Evolutionary conservation across 2,888 invertebrate species (phyloP), one percentile per base, ranked within the genome.

Genomic region (Rhingia rostrata): DNA sequence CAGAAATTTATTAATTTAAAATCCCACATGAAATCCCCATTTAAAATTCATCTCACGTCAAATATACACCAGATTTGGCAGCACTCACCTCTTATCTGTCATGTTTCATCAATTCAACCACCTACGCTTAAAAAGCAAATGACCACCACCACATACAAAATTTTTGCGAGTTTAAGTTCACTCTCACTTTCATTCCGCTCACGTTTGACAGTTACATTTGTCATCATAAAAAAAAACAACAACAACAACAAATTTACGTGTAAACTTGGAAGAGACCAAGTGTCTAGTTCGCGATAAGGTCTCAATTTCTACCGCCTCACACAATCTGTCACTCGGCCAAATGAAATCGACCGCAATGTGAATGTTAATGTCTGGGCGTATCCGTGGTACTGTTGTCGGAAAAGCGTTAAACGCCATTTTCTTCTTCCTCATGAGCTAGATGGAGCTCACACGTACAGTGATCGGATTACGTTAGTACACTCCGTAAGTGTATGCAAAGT

Each of bases 301-400:
- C 43, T 67, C 43, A 14, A 45, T 32, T 32, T 41, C 43, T 6
- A 9, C 22, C 58, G 6, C 66, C 66, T 41, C 67, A 51, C 45
- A 41, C 51, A 32, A 64, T 78, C 75, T 83, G 83, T 74, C 83
- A 83, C 63, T 79, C 14, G 79, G 83, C 83, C 83, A 83, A 83
- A 79, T 74, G 79, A 69, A 79, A 74, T 69, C 73, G 73, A 73
- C 56, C 41, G 53, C 69, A 73, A 41, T 79, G 58, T 53, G 83
- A 79, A 83, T 83, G 73, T 56, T 83, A 83, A 83, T 83, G 63
- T n/a, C 79, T 64, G 83, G 83, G 83, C 83, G 83, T 79, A 39
- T 39, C 51, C 63, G 33, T 43, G 12, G 4, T 2, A 10, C 35
- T 7, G 53, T 12, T 33, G 80, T 80, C 56, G 67, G 73, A 45